Base-by-base conservation (phyloP, 2,797 vertebrate species). In the Acipenser oxyrinchus region DNA sequence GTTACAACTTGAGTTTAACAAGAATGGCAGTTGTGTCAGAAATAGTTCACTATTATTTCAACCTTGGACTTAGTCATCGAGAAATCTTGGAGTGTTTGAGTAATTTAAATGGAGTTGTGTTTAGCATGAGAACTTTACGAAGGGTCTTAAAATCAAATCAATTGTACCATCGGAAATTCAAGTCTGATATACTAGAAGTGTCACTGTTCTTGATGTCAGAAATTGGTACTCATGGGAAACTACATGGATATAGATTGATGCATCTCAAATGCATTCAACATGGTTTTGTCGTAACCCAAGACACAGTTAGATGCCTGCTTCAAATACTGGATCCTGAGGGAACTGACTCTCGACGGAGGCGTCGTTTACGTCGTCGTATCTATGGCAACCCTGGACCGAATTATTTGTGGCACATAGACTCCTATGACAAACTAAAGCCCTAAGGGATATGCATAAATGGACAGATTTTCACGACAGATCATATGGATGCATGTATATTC, bases 401-500 rank as follows among this genome's bases (percentile, higher is more conserved):
- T 58, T 67, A 72, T 67, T 69, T 74, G 10, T 73, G 74, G 74
- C 63, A 70, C 51, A 57, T 70, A 37, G 63, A 70, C 7, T 63
- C 69, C 9, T 69, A 71, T 8, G 66, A 68, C 37, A 70, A 70
- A 68, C 6, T 70, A 6, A 68, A 69, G 23, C 63, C 60, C 18
- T 73, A 58, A 50, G 66, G 69, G 3, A 68, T 70, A 7, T 65
- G 51, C 1, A 66, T 74, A 18, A 74, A 64, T 70, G 64, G 68
- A 73, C 12, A 61, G 69, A 6, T 74, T 74, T 66, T 72, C 67
- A 50, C 15, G 4, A 58, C 67, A 71, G 58, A 49, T 78, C 12
- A 72, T 74, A 18, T 72, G 72, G 66, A 51, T 72, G 18, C 64
- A 70, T 55, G 71, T 68, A 1, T 73, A 69, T n/a, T 71, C 62